phyloP scores from a whole-genome alignment of 2,113 vertebrate genomes.

The Dicentrarchus labrax region DNA sequence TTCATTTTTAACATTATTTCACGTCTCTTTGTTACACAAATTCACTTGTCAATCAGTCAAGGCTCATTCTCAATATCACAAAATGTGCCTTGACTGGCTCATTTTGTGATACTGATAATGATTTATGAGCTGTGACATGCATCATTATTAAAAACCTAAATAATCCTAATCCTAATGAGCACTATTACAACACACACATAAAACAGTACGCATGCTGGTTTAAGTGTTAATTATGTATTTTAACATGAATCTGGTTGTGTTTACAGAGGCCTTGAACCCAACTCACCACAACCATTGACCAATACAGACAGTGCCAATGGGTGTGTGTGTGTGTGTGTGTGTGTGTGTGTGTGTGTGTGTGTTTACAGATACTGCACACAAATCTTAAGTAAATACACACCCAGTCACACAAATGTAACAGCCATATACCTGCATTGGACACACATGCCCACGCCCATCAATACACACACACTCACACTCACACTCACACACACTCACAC shows the following conservation, averaged over 20 bases:
- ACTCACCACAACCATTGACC: background rate
- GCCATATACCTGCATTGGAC: background rate
- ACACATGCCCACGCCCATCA: constrained; percentile 6
- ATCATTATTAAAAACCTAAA: background rate
- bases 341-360: background rate
- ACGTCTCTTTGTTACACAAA: background rate
- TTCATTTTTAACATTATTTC: background rate
- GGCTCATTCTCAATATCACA: no score
- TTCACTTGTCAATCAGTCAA: background rate
- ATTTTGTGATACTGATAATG: background rate
- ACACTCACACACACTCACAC: background rate
- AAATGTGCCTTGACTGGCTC: no score
- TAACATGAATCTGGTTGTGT: background rate
- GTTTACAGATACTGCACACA: background rate
- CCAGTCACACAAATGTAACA: constrained; percentile 15
- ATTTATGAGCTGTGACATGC: background rate
- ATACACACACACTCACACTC: background rate
- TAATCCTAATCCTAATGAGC: background rate
- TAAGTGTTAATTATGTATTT: background rate
- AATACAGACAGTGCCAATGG: no score
- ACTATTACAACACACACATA: background rate
- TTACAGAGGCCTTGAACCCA: background rate
- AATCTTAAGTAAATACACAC: constrained; percentile 25
- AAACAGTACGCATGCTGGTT: background rate
- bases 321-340: constrained; percentile 15